A percentile compares a stretch with the other conserved stretches of the same genome.
Evolutionary conservation across 2,797 vertebrate species (phyloP).

Genomic region (Tenualosa ilisha): DNA sequence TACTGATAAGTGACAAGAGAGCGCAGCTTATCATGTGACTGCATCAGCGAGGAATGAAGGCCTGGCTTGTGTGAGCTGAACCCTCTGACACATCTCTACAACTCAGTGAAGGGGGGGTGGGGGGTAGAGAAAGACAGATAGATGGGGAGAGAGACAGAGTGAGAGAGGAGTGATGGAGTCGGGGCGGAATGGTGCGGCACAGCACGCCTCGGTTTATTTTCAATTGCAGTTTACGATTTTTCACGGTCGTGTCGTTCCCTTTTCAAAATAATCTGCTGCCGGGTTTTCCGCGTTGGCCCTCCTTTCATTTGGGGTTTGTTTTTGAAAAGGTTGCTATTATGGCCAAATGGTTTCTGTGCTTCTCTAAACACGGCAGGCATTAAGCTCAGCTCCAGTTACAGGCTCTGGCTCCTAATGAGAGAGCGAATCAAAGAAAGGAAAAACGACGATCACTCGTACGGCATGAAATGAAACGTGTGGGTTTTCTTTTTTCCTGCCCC

Average conservation of each 20-base stretch:
- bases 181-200: constrained; percentile 16
- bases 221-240: constrained; percentile 73
- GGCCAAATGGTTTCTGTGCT: constrained; percentile 76
- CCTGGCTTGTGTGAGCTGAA: constrained; percentile 65
- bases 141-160: not conserved
- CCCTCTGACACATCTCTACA: constrained; percentile 78
- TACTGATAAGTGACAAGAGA: constrained; percentile 72
- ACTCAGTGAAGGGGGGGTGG: constrained; percentile 51
- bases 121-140: not conserved
- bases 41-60: constrained; percentile 78
- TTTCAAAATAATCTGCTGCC: constrained; percentile 72
- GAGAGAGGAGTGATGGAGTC: constrained; percentile 28
- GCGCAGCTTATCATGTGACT: constrained; percentile 70
- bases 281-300: constrained; percentile 62
- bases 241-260: constrained; percentile 67
- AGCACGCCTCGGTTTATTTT: constrained; percentile 66
- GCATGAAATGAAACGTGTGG: constrained; percentile 73
- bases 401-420: constrained; percentile 76
- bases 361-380: constrained; percentile 80
- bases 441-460: constrained; percentile 72
- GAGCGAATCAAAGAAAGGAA: constrained; percentile 74
- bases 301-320: constrained; percentile 75
- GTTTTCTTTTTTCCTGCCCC: constrained; percentile 69
- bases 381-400: constrained; percentile 77
- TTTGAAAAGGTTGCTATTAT: constrained; percentile 77